Percentiles rank a stretch among this genome's conserved stretches.
phyloP scores from a whole-genome alignment of 2,113 vertebrate species.

The Rhabdornis inornatus region DNA sequence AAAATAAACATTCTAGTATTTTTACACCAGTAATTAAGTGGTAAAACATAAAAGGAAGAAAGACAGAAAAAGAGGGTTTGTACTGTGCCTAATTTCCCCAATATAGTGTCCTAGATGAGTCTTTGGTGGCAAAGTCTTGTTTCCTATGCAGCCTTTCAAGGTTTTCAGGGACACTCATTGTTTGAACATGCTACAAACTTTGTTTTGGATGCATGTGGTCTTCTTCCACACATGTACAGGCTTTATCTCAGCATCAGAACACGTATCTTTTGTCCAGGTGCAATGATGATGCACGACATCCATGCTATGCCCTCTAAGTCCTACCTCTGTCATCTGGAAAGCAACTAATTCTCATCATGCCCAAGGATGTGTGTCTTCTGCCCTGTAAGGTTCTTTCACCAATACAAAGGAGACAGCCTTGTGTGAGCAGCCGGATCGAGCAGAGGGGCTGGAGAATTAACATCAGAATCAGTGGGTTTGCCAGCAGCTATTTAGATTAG shows the following conservation, averaged over 20 bases:
- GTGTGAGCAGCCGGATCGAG: background rate
- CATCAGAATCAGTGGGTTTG: background rate
- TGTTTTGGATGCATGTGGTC: background rate
- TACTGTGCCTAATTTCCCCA: background rate
- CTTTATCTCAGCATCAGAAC: background rate
- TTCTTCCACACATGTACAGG: fast-evolving
- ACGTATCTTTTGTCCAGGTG: background rate
- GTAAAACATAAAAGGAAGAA: background rate
- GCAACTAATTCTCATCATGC: background rate
- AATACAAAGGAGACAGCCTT: background rate
- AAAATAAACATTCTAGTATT: background rate
- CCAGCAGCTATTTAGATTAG: constrained; percentile 31
- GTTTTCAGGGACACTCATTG: background rate
- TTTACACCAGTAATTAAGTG: background rate
- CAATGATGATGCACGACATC: background rate
- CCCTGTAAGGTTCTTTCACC: background rate
- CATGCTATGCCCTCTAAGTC: background rate
- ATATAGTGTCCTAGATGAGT: background rate
- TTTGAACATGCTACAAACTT: background rate
- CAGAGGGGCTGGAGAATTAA: background rate
- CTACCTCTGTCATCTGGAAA: fast-evolving
- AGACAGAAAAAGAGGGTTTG: background rate
- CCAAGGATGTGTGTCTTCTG: background rate
- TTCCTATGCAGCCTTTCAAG: background rate
- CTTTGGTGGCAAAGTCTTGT: background rate